phyloP scores from a whole-genome alignment of 2,888 invertebrate genomes.

The Morinoia aosen region DNA sequence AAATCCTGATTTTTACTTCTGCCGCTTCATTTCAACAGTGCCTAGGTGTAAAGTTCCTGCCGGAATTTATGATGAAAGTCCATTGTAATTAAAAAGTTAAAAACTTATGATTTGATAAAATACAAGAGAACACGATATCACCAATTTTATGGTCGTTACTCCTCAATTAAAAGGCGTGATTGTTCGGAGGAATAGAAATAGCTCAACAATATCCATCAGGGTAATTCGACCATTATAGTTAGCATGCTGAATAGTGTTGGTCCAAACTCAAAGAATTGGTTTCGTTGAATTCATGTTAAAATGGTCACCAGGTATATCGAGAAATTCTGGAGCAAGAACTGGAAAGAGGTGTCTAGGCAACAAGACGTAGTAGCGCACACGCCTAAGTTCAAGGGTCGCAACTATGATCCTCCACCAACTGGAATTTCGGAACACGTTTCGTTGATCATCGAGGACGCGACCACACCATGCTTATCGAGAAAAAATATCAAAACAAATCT shows the following conservation, averaged over 20 bases:
- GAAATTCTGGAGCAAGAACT: background rate
- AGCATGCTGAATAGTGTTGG: background rate
- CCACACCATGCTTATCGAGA: background rate
- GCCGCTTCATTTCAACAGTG: background rate
- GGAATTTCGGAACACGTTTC: background rate
- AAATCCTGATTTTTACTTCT: no score
- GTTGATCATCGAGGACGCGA: background rate
- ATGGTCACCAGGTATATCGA: background rate
- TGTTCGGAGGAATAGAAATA: background rate
- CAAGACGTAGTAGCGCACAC: background rate
- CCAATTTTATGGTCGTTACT: background rate
- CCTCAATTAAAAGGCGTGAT: background rate
- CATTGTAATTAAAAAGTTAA: background rate
- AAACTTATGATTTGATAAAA: background rate
- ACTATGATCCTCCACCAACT: background rate
- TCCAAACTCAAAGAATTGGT: background rate
- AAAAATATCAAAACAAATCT: background rate
- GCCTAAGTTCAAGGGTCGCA: background rate
- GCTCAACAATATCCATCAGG: background rate
- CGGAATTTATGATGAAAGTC: background rate
- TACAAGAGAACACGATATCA: background rate
- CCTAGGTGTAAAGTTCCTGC: background rate
- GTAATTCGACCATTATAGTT: background rate
- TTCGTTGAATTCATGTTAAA: background rate
- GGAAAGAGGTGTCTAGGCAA: background rate